phyloP scores from a whole-genome alignment of 2,797 vertebrate species.

The Gymnoscopelus microlampas region DNA sequence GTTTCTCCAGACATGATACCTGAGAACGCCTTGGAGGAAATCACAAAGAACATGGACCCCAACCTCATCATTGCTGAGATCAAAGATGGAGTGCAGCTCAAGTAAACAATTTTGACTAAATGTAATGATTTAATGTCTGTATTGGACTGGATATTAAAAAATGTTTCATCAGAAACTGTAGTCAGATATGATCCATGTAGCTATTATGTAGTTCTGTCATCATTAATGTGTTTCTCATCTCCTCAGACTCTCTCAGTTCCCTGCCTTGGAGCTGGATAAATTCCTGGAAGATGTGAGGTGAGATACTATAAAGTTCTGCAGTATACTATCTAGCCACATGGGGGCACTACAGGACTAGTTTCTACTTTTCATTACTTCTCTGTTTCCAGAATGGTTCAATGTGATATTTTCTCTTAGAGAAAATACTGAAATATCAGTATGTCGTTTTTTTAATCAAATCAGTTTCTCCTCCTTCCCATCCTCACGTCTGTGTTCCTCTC shows the following conservation, averaged over 20 bases:
- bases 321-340: conserved; percentile 38
- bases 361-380: not conserved
- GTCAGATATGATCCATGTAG: no score
- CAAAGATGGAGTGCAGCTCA: conserved; percentile 89
- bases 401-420: not conserved
- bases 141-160: no score
- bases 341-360: conserved; percentile 49
- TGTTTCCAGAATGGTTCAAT: not conserved
- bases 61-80: conserved; percentile 91
- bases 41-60: conserved; percentile 96
- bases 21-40: conserved; percentile 96
- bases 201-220: not conserved
- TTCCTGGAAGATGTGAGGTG: conserved; percentile 98
- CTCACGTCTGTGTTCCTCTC: not conserved
- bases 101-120: conserved; percentile 76
- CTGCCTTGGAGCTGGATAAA: conserved; percentile 95
- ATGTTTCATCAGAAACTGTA: no score
- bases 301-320: conserved; percentile 38
- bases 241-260: conserved; percentile 92
- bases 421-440: no score
- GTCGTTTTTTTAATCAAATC: no score
- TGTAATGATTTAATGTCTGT: no score
- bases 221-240: not conserved
- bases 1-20: conserved; percentile 90
- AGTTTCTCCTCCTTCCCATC: no score